These are phyloP conservation scores for Bombus superbus DNA, from an alignment of 1,140 invertebrate genomes.

Conservation along the genomic window DNA sequence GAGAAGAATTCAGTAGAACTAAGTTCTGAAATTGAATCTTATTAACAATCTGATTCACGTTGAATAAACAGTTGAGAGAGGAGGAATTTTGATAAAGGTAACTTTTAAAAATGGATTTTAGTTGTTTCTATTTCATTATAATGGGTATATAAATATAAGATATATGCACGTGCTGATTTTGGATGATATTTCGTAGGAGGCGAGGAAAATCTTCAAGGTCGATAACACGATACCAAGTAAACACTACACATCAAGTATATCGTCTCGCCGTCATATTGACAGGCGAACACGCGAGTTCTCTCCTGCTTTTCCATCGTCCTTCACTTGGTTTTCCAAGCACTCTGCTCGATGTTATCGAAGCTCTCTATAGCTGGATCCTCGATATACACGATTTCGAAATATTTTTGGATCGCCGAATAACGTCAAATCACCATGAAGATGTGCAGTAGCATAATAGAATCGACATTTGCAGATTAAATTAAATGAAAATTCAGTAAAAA, in stretches of 20 bases:
- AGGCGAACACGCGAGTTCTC: constrained; percentile 61
- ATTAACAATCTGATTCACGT: background rate
- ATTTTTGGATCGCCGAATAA: background rate
- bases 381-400: background rate
- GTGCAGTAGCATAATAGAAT: background rate
- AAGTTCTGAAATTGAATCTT: background rate
- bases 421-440: background rate
- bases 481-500: background rate
- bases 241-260: constrained; percentile 55
- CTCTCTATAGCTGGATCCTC: background rate
- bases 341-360: constrained; percentile 41
- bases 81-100: background rate
- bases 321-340: constrained; percentile 47
- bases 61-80: too few relatives aligned
- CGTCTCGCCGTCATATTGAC: constrained; percentile 62
- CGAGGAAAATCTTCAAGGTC: background rate
- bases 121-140: background rate
- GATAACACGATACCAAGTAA: constrained; percentile 56
- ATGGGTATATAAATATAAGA: background rate
- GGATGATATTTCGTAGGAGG: background rate
- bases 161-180: background rate
- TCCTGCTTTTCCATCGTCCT: constrained; percentile 28
- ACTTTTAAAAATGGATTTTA: background rate
- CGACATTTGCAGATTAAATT: background rate
- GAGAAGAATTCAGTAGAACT: background rate